A percentile compares a stretch with the other conserved stretches of the same genome.
phyloP scores from a whole-genome alignment of 2,797 vertebrate species.

The Paramormyrops hopkinsi region DNA sequence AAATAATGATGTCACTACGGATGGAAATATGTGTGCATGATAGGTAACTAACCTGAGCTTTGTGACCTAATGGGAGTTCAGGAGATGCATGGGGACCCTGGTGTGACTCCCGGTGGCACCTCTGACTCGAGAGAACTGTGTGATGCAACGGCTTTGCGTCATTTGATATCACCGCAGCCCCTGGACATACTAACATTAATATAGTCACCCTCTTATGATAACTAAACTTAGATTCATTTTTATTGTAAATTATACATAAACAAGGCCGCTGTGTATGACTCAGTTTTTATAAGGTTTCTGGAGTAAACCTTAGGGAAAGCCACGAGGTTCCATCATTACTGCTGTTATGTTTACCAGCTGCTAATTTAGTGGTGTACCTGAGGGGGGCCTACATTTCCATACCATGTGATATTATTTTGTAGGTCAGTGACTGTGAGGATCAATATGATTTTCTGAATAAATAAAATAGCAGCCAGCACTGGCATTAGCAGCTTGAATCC shows the following conservation, averaged over 20 bases:
- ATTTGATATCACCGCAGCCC: background rate
- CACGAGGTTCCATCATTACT: background rate
- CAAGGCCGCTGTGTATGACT: background rate
- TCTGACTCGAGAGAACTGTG: background rate
- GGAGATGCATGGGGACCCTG: background rate
- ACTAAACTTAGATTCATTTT: background rate
- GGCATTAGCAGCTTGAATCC: background rate
- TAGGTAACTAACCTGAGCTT: background rate
- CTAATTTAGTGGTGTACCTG: background rate
- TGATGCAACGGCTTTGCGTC: background rate
- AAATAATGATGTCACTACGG: slow-evolving; percentile 61
- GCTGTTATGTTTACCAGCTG: background rate
- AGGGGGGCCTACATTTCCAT: background rate
- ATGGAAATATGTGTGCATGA: slow-evolving; percentile 49
- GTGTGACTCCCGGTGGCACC: background rate
- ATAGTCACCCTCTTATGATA: background rate
- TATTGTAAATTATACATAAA: background rate
- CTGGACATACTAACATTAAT: background rate
- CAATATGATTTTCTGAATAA: background rate
- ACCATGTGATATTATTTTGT: background rate
- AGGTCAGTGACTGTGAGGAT: background rate
- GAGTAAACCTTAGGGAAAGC: background rate
- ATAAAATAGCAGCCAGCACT: background rate
- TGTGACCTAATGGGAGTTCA: background rate
- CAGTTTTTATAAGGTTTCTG: background rate